These are phyloP conservation scores for Odontocerum albicorne DNA, from an alignment of 2,888 invertebrate species.

Conservation along the genomic window DNA sequence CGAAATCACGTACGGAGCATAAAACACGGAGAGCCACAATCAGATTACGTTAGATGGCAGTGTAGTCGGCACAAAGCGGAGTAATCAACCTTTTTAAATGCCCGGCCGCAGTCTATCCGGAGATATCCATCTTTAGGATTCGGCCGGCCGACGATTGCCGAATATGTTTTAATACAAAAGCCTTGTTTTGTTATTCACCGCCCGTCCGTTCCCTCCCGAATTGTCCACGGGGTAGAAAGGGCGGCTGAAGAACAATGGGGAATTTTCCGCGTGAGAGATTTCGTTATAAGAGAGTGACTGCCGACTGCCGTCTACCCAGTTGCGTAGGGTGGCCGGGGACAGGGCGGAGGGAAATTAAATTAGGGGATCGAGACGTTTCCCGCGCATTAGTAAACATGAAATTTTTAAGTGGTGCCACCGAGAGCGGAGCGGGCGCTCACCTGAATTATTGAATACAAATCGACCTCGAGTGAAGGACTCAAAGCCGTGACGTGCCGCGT, in stretches of 20 bases:
- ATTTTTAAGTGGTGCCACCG: constrained; percentile 6
- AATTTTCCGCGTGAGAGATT: constrained; percentile 26
- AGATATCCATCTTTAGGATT: constrained; percentile 19
- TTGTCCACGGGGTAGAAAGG: not conserved
- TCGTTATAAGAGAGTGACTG: constrained; percentile 13
- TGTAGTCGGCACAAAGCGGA: constrained; percentile 10
- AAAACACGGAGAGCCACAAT: constrained; percentile 12
- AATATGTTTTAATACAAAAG: constrained; percentile 19
- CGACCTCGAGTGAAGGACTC: not conserved
- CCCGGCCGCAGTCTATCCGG: constrained; percentile 3
- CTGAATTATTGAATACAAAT: constrained; percentile 12
- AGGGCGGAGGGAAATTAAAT: constrained; percentile 20
- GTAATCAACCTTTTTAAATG: constrained; percentile 25
- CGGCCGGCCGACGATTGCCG: constrained; percentile 13
- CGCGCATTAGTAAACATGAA: constrained; percentile 21
- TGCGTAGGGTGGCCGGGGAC: too few relatives aligned
- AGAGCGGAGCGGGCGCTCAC: not conserved
- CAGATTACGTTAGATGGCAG: constrained; percentile 17
- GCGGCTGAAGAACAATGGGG: constrained; percentile 11
- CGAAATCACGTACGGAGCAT: constrained; percentile 11
- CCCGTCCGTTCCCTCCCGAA: constrained; percentile 4
- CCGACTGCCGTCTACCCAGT: too few relatives aligned
- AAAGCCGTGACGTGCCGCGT: too few relatives aligned
- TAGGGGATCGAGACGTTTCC: constrained; percentile 12
- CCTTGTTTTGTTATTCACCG: constrained; percentile 20